phyloP scores from a whole-genome alignment of 2,113 vertebrate species.

The human region GRCh38 chr5:178900001-178900500 shows the following conservation, averaged over 20 bases:
- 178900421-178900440: too few species aligned
- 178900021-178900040: neutral
- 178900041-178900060: neutral
- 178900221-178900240: neutral
- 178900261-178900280: neutral
- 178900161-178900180: neutral
- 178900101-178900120: neutral
- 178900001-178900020: neutral
- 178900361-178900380: neutral
- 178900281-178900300: neutral
- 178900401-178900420: too few species aligned
- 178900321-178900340: neutral
- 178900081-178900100: neutral
- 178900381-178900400: neutral
- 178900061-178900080: neutral
- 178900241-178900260: neutral
- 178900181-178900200: neutral
- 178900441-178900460: too few species aligned
- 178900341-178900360: neutral
- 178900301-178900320: neutral
- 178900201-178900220: neutral
- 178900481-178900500: neutral
- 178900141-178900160: conserved; percentile 18
- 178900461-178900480: too few species aligned
- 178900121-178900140: neutral